phyloP scores from a whole-genome alignment of 1,140 invertebrate genomes.

The Pinna nobilis region DNA sequence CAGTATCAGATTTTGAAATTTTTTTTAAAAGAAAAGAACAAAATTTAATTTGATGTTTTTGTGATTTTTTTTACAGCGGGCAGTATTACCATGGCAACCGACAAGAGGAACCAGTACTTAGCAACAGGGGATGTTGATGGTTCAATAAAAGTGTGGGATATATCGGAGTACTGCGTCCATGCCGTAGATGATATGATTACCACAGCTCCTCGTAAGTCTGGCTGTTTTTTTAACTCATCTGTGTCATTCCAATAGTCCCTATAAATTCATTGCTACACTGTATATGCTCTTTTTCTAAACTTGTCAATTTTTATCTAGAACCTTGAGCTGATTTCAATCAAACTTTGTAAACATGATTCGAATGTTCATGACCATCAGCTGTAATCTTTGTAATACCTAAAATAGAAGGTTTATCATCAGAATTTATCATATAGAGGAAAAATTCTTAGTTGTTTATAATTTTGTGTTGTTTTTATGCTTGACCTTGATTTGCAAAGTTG shows the following conservation, averaged over 20 bases:
- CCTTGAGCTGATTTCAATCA: too few species aligned
- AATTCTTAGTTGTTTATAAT: too few species aligned
- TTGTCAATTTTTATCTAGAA: not conserved
- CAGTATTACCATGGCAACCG: conserved; percentile 72
- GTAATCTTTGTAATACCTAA: too few species aligned
- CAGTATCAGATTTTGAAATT: not conserved
- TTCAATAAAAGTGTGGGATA: conserved; percentile 72
- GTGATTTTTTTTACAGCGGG: conserved; percentile 60
- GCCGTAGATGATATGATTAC: conserved; percentile 48
- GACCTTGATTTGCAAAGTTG: too few species aligned
- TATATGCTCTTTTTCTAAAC: too few species aligned
- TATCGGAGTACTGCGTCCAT: conserved; percentile 64
- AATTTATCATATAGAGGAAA: too few species aligned
- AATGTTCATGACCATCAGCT: too few species aligned
- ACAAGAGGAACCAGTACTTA: conserved; percentile 65
- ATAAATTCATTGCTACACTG: not conserved
- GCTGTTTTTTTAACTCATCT: too few species aligned
- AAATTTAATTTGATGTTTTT: not conserved
- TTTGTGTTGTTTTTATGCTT: too few species aligned
- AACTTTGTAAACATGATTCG: too few species aligned
- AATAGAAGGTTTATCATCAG: too few species aligned
- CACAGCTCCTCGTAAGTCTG: conserved; percentile 61
- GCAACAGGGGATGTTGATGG: conserved; percentile 74
- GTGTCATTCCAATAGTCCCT: not conserved
- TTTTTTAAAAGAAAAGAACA: not conserved